These are phyloP conservation scores for Crioceris asparagi DNA, from an alignment of 2,888 invertebrate species.

Conservation along the genomic window DNA sequence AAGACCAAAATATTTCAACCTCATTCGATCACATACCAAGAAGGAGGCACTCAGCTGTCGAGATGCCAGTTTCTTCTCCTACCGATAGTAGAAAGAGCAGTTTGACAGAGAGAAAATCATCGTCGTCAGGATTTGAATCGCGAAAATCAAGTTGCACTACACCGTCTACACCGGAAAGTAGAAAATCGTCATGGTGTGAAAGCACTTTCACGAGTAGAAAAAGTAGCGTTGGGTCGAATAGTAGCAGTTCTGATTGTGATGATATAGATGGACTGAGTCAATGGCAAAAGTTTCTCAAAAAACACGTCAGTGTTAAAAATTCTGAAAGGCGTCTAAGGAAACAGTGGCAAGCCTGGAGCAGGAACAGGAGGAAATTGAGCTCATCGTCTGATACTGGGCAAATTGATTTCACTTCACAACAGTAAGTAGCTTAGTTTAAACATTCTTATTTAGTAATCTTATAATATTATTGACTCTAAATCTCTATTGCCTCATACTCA, in stretches of 20 bases:
- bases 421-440: too few relatives aligned
- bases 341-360: conserved; percentile 38
- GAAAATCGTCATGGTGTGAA: conserved; percentile 29
- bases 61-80: conserved; percentile 26
- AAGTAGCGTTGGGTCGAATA: conserved; percentile 35
- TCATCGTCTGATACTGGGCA: conserved; percentile 29
- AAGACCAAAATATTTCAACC: conserved; percentile 32
- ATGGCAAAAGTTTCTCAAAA: conserved; percentile 33
- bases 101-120: conserved; percentile 25
- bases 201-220: conserved; percentile 32
- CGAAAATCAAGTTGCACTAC: conserved; percentile 31
- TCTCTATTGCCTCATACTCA: too few relatives aligned
- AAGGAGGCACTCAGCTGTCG: conserved; percentile 24
- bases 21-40: conserved; percentile 16
- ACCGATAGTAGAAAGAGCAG: conserved; percentile 32
- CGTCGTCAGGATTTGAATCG: conserved; percentile 32
- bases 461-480: too few relatives aligned
- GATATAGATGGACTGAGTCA: conserved; percentile 28
- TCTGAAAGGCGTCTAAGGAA: conserved; percentile 35
- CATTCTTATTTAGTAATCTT: too few relatives aligned
- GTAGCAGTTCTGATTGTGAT: conserved; percentile 37
- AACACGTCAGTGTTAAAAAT: conserved; percentile 31
- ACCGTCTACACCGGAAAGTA: conserved; percentile 30
- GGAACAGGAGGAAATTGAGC: conserved; percentile 35
- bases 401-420: conserved; percentile 20